A percentile compares a stretch with the other conserved stretches of the same genome.
Evolutionary conservation across 2,888 invertebrate species (phyloP).

Genomic region (Tiphia femorata): DNA sequence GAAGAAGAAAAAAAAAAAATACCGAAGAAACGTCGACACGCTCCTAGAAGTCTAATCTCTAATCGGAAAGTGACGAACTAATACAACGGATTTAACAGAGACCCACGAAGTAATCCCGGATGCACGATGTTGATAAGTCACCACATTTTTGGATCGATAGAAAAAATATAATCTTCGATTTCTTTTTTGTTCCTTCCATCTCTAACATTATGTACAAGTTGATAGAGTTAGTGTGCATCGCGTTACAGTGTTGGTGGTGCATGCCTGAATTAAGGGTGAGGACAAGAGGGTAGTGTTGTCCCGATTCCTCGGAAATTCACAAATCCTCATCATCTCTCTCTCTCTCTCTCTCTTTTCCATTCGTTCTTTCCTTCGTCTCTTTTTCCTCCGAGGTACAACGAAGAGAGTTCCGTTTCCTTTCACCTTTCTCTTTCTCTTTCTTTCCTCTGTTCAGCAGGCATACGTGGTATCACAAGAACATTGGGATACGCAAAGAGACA

Average conservation of each 20-base stretch:
- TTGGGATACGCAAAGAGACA: constrained; percentile 18
- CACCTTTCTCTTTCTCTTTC: not conserved
- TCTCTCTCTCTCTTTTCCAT: not conserved
- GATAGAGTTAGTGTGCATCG: constrained; percentile 63
- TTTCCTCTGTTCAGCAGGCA: not conserved
- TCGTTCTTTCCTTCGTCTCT: not conserved
- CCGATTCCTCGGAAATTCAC: too few relatives aligned
- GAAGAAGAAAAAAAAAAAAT: constrained; percentile 26
- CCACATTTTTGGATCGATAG: constrained; percentile 65
- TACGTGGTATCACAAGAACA: constrained; percentile 31
- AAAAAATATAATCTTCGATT: constrained; percentile 68
- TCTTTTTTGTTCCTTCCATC: constrained; percentile 55
- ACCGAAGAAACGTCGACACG: not conserved
- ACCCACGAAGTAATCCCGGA: constrained; percentile 46
- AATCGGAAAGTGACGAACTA: not conserved
- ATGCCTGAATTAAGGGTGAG: constrained; percentile 44
- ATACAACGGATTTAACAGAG: constrained; percentile 21
- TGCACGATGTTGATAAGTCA: constrained; percentile 64
- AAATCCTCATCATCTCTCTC: not conserved
- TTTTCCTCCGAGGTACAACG: not conserved
- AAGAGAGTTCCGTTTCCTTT: too few relatives aligned
- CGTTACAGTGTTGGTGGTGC: constrained; percentile 51
- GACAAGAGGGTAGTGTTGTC: constrained; percentile 10
- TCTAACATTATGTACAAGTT: constrained; percentile 66
- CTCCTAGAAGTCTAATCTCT: not conserved